Evolutionary conservation across 2,888 invertebrate species (phyloP), one percentile per base, ranked within the genome.

Genomic region (Euzetes globulus): DNA sequence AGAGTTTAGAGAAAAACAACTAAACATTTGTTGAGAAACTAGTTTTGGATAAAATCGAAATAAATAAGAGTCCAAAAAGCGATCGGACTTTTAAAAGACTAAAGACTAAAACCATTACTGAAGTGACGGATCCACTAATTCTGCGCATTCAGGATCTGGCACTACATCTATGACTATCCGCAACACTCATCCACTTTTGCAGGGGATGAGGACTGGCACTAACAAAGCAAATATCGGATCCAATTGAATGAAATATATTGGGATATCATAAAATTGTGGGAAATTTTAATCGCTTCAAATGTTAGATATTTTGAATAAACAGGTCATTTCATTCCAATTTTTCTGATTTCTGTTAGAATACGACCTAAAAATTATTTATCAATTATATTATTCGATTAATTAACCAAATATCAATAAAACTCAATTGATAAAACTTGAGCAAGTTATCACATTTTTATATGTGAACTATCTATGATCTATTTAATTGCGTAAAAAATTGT

Each of bases 1-100:
- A 29, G 70, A 58, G 70, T 55, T 58, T 70, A 74, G 45, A 72
- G 50, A 52, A 52, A 72, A 55, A 58, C 25, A 58, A 58, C 27
- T 27, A 58, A 27, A 15, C 17, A 19, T 50, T 50, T 50, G n/a
- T 11, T 17, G 25, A 25, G 27, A 58, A 58, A 58, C 58, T 15
- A 58, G 58, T 58, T 58, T 58, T 25, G 11, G 58, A 41, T 58
- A 25, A 58, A 58, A 58, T 58, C 58, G 27, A 58, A 58, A 58
- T 58, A 58, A 58, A 58, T 58, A 58, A 41, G 58, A 58, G 58
- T 29, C 58, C 41, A 41, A 41, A 41, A 27, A 25, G 58, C 25
- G 58, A 27, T 58, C 29, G 19, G 27, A 29, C 58, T 58, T 58
- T 27, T 58, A 58, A 27, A 19, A 15, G 58, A 22, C 6, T 41